Evolutionary conservation across 2,113 vertebrate species (phyloP).

Genomic region (Mellivora capensis): DNA sequence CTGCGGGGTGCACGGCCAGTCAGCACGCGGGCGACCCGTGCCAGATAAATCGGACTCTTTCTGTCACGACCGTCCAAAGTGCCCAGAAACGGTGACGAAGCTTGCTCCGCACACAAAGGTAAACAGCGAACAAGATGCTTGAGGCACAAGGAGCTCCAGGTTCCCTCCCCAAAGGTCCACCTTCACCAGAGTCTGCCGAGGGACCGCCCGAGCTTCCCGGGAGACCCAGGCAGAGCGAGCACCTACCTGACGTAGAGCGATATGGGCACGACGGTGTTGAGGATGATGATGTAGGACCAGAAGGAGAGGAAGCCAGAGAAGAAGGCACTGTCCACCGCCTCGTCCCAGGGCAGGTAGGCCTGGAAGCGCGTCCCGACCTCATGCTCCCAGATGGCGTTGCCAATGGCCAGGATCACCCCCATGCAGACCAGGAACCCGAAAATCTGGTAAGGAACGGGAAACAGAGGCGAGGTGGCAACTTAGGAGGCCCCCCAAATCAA

Average conservation of each 20-base stretch:
- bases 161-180: background rate
- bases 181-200: background rate
- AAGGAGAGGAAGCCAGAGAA: conserved; percentile 97
- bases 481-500: background rate
- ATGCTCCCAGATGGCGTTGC: conserved; percentile 94
- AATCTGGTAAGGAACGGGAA: conserved; percentile 82
- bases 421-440: conserved; percentile 97
- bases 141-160: background rate
- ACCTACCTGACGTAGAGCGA: conserved; percentile 95
- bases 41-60: background rate
- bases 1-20: accelerated
- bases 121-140: background rate
- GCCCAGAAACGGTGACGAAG: background rate
- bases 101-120: background rate
- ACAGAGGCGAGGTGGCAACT: background rate
- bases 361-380: conserved; percentile 93
- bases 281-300: conserved; percentile 98
- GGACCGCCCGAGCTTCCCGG: background rate
- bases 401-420: conserved; percentile 94
- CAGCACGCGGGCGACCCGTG: accelerated
- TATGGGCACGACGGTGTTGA: conserved; percentile 97
- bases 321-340: conserved; percentile 92
- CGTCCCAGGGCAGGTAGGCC: conserved; percentile 94
- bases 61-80: background rate
- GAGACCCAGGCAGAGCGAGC: background rate